These are phyloP conservation scores for Pica pica DNA, from an alignment of 2,113 vertebrate species.

Conservation along the genomic window DNA sequence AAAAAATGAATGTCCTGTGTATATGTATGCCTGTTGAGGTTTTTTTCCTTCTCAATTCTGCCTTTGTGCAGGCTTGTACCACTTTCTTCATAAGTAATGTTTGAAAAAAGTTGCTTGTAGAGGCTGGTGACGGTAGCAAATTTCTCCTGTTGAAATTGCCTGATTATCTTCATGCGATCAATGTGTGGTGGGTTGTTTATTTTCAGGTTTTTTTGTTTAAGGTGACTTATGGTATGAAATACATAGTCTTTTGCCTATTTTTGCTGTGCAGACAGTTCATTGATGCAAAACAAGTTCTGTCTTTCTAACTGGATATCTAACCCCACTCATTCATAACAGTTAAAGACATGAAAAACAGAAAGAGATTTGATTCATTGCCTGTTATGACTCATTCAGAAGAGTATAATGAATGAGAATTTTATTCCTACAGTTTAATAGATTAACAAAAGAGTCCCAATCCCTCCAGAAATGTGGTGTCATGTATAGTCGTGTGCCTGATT, in stretches of 20 bases:
- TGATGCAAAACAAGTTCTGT: not conserved
- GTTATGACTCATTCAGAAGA: not conserved
- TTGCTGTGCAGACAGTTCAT: not conserved
- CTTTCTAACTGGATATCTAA: not conserved
- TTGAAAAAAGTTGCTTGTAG: not conserved
- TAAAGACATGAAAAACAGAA: not conserved
- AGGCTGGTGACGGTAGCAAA: not conserved
- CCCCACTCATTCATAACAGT: not conserved
- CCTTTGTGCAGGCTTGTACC: not conserved
- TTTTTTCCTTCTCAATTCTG: not conserved
- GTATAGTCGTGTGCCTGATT: not conserved
- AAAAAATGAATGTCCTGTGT: not conserved
- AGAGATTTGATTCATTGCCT: not conserved
- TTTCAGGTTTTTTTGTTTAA: not conserved
- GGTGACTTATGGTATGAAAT: not conserved
- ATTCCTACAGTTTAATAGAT: not conserved
- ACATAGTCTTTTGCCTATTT: not conserved
- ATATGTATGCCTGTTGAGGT: fast-evolving
- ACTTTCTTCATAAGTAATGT: not conserved
- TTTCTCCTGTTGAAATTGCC: not conserved
- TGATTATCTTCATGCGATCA: not conserved
- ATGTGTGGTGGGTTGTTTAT: not conserved
- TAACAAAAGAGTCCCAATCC: not conserved
- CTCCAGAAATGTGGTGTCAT: not conserved
- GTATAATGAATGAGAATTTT: not conserved